phyloP scores from a whole-genome alignment of 2,888 invertebrate species.

The Agrotis clavis region DNA sequence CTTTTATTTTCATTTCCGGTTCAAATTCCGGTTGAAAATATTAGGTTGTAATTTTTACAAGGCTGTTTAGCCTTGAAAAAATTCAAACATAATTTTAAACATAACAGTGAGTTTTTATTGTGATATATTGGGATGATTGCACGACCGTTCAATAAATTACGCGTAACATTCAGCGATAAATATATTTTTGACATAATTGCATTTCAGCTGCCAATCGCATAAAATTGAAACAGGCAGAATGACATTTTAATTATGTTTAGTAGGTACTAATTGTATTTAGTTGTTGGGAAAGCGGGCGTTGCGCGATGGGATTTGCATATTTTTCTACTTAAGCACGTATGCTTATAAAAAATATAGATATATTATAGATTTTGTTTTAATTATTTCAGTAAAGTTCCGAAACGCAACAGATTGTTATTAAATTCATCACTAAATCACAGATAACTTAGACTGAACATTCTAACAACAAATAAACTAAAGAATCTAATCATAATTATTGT shows the following conservation, averaged over 20 bases:
- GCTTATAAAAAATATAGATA: neutral
- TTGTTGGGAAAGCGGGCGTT: neutral
- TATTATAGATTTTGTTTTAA: neutral
- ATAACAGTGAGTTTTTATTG: too few relatives aligned
- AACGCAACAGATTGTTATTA: too few relatives aligned
- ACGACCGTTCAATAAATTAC: neutral
- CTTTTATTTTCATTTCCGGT: too few relatives aligned
- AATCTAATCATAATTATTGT: neutral
- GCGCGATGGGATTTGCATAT: neutral
- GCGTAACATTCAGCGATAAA: slow-evolving; percentile 20
- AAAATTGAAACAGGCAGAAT: slow-evolving; percentile 36
- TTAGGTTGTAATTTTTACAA: too few relatives aligned
- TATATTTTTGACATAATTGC: slow-evolving; percentile 23
- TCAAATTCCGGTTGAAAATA: too few relatives aligned
- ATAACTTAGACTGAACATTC: neutral
- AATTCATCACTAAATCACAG: too few relatives aligned
- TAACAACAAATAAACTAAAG: neutral
- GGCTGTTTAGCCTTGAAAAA: too few relatives aligned
- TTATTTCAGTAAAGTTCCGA: neutral
- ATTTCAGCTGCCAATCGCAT: slow-evolving; percentile 41
- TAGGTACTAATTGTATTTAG: neutral
- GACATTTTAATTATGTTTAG: slow-evolving; percentile 35
- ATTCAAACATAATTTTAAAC: neutral
- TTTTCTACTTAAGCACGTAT: neutral
- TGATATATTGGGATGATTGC: neutral